Percentiles rank a stretch among this genome's conserved stretches.
Evolutionary conservation across 2,113 vertebrate species (phyloP).

Genomic region (Pluvianellus socialis): DNA sequence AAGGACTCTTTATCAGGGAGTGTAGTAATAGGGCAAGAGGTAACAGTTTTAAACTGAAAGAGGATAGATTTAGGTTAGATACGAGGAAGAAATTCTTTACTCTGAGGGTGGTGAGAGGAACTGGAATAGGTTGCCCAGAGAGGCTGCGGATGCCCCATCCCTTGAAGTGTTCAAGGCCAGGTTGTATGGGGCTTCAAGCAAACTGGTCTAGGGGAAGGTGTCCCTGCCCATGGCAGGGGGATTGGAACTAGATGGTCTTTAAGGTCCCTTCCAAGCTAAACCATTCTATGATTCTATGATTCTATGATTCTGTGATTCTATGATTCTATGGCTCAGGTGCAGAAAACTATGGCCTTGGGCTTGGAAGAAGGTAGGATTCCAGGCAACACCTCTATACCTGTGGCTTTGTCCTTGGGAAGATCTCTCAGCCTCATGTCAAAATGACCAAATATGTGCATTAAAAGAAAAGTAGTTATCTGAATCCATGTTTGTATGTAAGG

Average conservation of each 20-base stretch:
- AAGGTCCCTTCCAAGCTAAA: background rate
- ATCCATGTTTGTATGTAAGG: slow-evolving; percentile 34
- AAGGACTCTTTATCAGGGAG: background rate
- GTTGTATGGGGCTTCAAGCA: background rate
- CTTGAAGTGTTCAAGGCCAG: background rate
- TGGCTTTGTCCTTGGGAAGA: background rate
- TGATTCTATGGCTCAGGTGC: background rate
- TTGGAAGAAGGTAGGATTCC: background rate
- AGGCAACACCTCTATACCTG: background rate
- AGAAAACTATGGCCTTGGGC: background rate
- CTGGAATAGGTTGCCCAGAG: background rate
- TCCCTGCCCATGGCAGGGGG: background rate
- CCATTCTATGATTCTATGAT: background rate
- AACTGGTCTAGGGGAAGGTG: background rate
- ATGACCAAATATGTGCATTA: background rate
- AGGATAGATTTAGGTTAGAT: background rate
- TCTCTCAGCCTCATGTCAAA: background rate
- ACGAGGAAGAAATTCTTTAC: background rate
- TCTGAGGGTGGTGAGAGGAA: background rate
- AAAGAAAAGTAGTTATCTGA: background rate
- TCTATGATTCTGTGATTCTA: background rate
- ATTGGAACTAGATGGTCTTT: background rate
- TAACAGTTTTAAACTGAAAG: background rate
- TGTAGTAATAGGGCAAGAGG: background rate
- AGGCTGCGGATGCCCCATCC: background rate